These are phyloP conservation scores for Leucoptera coffeella DNA, from an alignment of 2,888 invertebrate species.

Conservation along the genomic window DNA sequence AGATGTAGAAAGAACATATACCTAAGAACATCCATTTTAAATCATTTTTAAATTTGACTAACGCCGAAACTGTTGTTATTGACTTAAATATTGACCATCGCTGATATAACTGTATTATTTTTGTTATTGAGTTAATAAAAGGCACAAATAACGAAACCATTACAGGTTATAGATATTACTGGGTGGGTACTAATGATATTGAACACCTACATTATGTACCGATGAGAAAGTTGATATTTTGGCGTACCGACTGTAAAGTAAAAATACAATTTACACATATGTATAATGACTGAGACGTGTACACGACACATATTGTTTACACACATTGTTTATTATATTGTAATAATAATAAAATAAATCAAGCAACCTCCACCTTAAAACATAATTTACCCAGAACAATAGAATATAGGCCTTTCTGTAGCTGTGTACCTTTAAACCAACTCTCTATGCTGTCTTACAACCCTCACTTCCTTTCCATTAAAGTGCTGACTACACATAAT, in stretches of 20 bases:
- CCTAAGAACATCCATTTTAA: too few relatives aligned
- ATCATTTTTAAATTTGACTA: too few relatives aligned
- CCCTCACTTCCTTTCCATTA: constrained; percentile 51
- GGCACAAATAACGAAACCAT: constrained; percentile 2
- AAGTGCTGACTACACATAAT: constrained; percentile 50
- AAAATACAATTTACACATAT: not conserved
- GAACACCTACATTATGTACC: not conserved
- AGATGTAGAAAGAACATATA: too few relatives aligned
- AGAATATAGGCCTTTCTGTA: not conserved
- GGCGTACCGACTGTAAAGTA: not conserved
- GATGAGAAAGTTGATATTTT: not conserved
- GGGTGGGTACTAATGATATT: not conserved
- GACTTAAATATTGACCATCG: too few relatives aligned
- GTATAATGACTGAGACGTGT: too few relatives aligned
- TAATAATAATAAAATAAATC: too few relatives aligned
- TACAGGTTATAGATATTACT: not conserved
- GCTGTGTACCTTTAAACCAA: constrained; percentile 1
- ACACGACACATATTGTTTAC: too few relatives aligned
- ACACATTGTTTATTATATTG: too few relatives aligned
- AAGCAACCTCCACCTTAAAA: not conserved
- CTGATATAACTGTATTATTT: too few relatives aligned
- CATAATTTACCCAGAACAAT: not conserved
- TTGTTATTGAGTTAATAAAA: too few relatives aligned
- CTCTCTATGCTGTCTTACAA: not conserved
- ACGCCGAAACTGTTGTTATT: too few relatives aligned